These are phyloP conservation scores for Latrodectus geometricus DNA, from an alignment of 1,140 invertebrate species.

Conservation along the genomic window DNA sequence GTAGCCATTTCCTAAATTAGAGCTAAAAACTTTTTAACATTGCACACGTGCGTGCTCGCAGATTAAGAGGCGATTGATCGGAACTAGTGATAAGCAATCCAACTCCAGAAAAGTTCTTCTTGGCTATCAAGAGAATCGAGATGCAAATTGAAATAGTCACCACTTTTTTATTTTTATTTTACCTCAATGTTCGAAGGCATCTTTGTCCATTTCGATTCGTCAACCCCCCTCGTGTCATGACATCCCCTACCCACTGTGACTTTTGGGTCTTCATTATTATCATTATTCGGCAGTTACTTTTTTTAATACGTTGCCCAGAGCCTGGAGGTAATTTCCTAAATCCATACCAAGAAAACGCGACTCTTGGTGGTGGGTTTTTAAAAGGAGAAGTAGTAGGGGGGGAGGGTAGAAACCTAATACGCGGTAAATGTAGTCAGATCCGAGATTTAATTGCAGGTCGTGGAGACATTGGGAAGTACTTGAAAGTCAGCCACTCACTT, in stretches of 20 bases:
- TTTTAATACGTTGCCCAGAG: constrained; percentile 4
- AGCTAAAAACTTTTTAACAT: constrained; percentile 9
- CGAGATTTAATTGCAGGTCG: constrained; percentile 51
- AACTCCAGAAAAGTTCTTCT: background rate
- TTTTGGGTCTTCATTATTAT: constrained; percentile 51
- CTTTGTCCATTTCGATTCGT: constrained; percentile 9
- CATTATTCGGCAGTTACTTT: background rate
- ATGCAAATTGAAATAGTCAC: constrained; percentile 60
- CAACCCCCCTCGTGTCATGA: background rate
- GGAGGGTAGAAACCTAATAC: constrained; percentile 42
- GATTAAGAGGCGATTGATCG: constrained; percentile 33
- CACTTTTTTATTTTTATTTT: constrained; percentile 9
- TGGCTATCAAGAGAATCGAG: constrained; percentile 45
- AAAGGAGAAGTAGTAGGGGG: constrained; percentile 18
- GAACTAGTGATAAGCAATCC: constrained; percentile 4
- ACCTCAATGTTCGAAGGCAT: background rate
- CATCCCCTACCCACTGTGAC: background rate
- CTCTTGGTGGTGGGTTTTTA: background rate
- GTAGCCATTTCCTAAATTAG: constrained; percentile 17
- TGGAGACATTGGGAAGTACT: constrained; percentile 23
- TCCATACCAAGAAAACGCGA: constrained; percentile 28
- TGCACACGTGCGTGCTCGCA: constrained; percentile 35
- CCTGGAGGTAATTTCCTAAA: constrained; percentile 59
- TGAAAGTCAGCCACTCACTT: constrained; percentile 52
- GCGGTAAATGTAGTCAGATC: constrained; percentile 49